Evolutionary conservation across 2,797 vertebrate genomes (phyloP), one percentile per base, ranked within the genome.

Genomic region (Synaphobranchus kaupii): DNA sequence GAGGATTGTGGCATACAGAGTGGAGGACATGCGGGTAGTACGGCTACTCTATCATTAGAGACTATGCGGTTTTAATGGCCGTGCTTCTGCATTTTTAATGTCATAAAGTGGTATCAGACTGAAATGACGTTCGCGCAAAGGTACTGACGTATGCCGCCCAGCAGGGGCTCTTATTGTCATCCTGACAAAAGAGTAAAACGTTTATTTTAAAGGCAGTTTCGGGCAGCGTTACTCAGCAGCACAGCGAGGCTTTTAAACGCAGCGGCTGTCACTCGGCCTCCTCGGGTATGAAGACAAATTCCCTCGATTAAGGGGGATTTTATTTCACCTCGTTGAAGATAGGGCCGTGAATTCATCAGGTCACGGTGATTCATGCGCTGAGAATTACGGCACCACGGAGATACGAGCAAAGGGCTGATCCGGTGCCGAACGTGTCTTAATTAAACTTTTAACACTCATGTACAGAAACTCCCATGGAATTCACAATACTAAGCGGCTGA

Each of bases 11-110:
- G 93, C 93, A 92, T 92, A 92, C 92, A 92, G 94, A 93, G 92
- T 86, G 93, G 90, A 39, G 39, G 39, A 39, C 3, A 92, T 92
- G 91, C 89, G 88, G 78, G 22, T n/a, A 76, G 73, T n/a, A n/a
- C n/a, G n/a, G n/a, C n/a, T 20, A 87, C 58, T 81, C 88, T 89
- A 92, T 92, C 89, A 91, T 93, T 94, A 92, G 88, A 88, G 91
- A 91, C 85, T 86, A 86, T 7, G 28, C 88, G 34, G 84, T 86
- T 90, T 93, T 93, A 92, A 93, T 91, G 88, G 92, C 60, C 34
- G 13, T 90, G 90, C 92, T 91, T 91, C 90, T 91, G 92, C 94
- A 92, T 92, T 91, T 93, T 92, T 92, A 95, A 95, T 95, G 92
- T 92, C 90, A 86, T 87, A 92, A 89, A 95, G 94, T 94, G 93